Evolutionary conservation across 2,888 invertebrate genomes (phyloP), one percentile per base, ranked within the genome.

Genomic region (Orchesella flavescens): DNA sequence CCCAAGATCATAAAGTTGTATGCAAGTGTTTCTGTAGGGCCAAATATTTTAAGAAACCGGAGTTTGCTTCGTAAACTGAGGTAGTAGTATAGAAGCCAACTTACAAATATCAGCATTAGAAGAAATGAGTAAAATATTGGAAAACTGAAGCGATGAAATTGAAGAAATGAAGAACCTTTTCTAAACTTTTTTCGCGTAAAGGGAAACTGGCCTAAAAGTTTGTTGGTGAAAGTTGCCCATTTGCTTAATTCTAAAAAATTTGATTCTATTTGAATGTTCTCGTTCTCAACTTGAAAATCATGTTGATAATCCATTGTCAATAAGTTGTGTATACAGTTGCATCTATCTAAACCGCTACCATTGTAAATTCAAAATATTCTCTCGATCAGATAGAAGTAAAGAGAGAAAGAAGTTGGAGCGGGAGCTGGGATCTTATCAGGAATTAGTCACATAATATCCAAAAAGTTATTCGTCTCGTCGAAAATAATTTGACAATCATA

Each of bases 11-110:
- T 71, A n/a, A 84, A 63, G 49, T 21, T 57, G 24, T 84, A 73
- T 0, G 77, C 75, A 21, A 80, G 43, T 12, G n/a, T 49, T 53
- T 84, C 84, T 1, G 84, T 84, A 15, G 75, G 84, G n/a, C 81
- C 80, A 43, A 84, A 81, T 1, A 72, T 10, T 73, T 69, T 73
- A 7, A 43, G 4, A 24, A 80, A 65, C 4, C 74, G 69, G 0
- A 84, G 19, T 53, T 65, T 68, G 1, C 23, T 1, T 0, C 53
- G 10, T 17, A 84, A 55, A 3, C 63, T 34, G 13, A 24, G 3
- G 55, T 71, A 80, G 21, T 80, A 84, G 24, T 69, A 43, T 7
- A 23, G 5, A 2, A 73, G 57, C 80, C 79, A 84, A 10, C 9
- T 10, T 5, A 75, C 44, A 23, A 80, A 63, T 23, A 80, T 23